Evolutionary conservation across 2,113 vertebrate species (phyloP), one percentile per base, ranked within the genome.

Genomic region (Rhea americana): DNA sequence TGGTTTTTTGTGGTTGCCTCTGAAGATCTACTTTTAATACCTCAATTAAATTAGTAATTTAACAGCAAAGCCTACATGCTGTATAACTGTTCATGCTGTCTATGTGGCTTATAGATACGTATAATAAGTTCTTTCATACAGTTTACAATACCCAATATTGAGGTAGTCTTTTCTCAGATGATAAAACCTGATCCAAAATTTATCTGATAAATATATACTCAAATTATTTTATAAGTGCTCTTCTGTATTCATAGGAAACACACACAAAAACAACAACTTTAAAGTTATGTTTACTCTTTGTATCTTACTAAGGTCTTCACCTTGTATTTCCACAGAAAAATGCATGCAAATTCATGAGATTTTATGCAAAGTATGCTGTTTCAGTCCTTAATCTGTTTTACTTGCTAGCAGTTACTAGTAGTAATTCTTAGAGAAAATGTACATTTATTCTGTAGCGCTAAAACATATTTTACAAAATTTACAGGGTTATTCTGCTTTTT

Each of bases 211-310:
- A 25, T 68, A 17, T 11, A 39, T 58, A 19, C 35, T 71, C 75
- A 5, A 50, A n/a, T 86, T 84, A 16, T 41, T 77, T 81, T 56
- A 18, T 56, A 21, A 79, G 9, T 85, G 8, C 19, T 16, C 3
- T 67, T 71, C 20, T 50, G 0, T 55, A 28, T 58, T 71, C 1
- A 30, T 72, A 28, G 0, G 0, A 62, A 84, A 50, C 9, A 35
- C 35, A 56, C 3, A 18, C 1, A 28, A 58, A 73, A 87, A 1
- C 13, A 61, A 32, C 7, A 63, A 14, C 82, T 75, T 80, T 39
- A 8, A 13, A 37, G 7, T 55, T 66, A 2, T 2, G 24, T 35
- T 85, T 76, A 7, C 6, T 66, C 4, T 80, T 81, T 35, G 35
- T 35, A 35, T 35, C 35, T 35, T 35, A 35, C 35, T 35, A 35